phyloP scores from a whole-genome alignment of 2,113 vertebrate genomes.

The Galemys pyrenaicus region DNA sequence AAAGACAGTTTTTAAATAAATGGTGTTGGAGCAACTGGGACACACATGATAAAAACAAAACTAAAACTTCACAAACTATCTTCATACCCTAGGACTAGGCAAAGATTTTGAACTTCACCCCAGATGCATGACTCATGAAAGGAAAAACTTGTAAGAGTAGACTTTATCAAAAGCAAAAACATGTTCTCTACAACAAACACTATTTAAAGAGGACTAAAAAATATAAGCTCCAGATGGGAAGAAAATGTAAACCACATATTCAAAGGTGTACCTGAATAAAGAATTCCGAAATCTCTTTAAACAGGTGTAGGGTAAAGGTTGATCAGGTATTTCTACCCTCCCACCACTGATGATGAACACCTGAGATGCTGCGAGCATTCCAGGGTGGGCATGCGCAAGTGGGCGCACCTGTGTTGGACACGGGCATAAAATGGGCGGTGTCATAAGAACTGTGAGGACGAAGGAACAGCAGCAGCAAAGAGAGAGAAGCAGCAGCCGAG shows the following conservation, averaged over 20 bases:
- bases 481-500: too few relatives aligned
- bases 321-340: too few relatives aligned
- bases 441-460: too few relatives aligned
- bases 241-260: not conserved
- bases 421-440: too few relatives aligned
- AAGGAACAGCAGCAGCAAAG: too few relatives aligned
- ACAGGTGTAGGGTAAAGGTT: too few relatives aligned
- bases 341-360: too few relatives aligned
- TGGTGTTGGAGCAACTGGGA: not conserved
- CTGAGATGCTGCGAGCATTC: too few relatives aligned
- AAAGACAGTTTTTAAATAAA: not conserved
- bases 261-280: not conserved
- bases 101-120: not conserved
- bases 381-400: too few relatives aligned
- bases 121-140: not conserved
- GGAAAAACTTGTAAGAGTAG: not conserved
- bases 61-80: not conserved
- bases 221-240: not conserved
- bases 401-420: too few relatives aligned
- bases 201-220: not conserved
- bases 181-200: not conserved
- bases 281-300: not conserved
- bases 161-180: constrained; percentile 26
- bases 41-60: not conserved
- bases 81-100: not conserved